Evolutionary conservation across 1,140 invertebrate species (phyloP).

Genomic region (Drosophila yakuba): DNA sequence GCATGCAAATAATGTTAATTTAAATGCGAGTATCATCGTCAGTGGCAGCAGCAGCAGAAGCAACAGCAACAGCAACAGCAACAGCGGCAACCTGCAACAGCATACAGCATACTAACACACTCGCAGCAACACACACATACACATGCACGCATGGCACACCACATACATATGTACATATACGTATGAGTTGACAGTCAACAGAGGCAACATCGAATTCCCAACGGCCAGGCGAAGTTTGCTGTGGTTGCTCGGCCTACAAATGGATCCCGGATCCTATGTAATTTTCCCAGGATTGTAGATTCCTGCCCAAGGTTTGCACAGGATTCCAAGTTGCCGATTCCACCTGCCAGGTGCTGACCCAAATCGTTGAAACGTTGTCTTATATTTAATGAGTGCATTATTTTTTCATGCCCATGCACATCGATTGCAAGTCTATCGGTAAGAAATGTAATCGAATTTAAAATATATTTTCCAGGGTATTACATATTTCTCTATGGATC

Average conservation of each 20-base stretch:
- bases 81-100: slow-evolving; percentile 43
- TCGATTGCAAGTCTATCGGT: not conserved
- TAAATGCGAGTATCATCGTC: slow-evolving; percentile 80
- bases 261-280: slow-evolving; percentile 17
- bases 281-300: slow-evolving; percentile 18
- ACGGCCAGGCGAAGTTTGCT: slow-evolving; percentile 12
- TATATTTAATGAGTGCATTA: not conserved
- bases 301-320: slow-evolving; percentile 9
- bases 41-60: slow-evolving; percentile 41
- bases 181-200: slow-evolving; percentile 43
- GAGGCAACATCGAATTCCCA: slow-evolving; percentile 27
- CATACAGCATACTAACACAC: slow-evolving; percentile 41
- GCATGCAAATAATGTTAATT: slow-evolving; percentile 82
- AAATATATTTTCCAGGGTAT: slow-evolving; percentile 3
- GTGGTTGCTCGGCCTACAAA: slow-evolving; percentile 17
- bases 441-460: too few relatives aligned
- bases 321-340: not conserved
- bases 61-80: slow-evolving; percentile 21
- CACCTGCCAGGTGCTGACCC: not conserved
- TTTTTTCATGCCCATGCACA: not conserved
- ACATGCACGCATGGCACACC: not conserved
- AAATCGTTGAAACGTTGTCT: not conserved
- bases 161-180: not conserved
- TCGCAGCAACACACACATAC: slow-evolving; percentile 2
- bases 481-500: not conserved